Conservation (phyloP, 2,797 vertebrate genomes). For the Amblyraja radiata region DNA sequence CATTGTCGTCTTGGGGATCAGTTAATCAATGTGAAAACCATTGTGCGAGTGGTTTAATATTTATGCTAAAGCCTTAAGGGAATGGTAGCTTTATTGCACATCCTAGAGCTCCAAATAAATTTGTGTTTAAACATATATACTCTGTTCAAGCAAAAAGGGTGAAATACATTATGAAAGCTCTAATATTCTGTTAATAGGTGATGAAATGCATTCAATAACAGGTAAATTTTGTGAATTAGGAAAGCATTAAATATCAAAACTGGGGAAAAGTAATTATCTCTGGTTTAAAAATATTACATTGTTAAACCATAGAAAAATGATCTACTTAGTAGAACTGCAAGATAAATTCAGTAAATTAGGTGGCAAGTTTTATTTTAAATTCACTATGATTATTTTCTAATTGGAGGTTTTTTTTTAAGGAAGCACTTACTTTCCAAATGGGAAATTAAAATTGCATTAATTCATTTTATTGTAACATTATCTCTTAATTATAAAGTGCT, state of each 20-base stretch:
- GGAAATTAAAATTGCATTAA: background rate
- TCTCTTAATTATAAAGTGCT: background rate
- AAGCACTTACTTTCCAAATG: background rate
- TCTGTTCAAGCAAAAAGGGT: background rate
- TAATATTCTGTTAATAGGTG: background rate
- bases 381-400: background rate
- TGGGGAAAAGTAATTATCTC: background rate
- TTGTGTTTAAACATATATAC: background rate
- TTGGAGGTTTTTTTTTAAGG: background rate
- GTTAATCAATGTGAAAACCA: background rate
- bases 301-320: background rate
- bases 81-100: background rate
- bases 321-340: background rate
- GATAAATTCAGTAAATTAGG: background rate
- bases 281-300: background rate
- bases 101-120: background rate
- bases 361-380: background rate
- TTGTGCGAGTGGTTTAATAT: background rate
- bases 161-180: background rate
- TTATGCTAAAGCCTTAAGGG: background rate
- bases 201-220: background rate
- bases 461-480: background rate
- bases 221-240: background rate
- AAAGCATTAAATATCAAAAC: background rate
- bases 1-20: background rate